Base-by-base conservation (phyloP, 2,888 invertebrate genomes). In the Dendrolimus pini region DNA sequence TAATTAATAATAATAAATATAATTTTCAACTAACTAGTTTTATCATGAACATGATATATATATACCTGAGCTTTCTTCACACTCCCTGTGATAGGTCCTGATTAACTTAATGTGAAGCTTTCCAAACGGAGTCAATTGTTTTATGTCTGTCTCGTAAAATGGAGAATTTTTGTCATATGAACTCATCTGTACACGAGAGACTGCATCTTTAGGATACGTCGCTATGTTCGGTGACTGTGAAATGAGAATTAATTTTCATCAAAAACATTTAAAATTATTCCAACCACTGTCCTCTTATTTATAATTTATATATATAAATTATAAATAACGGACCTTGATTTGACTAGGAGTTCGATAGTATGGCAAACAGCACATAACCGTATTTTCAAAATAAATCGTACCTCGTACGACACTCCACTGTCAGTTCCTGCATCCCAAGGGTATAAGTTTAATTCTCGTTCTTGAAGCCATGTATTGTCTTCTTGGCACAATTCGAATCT, bases 371-470 rank as follows among this genome's bases (percentile, higher is more conserved):
- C 30, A 30, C 30, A 30, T n/a, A n/a, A n/a, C n/a, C n/a, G 6
- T 6, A 30, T 30, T 30, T 30, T 6, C 30, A 30, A 30, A 30
- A 6, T 30, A 30, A 30, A 3, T 30, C 30, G 6, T 78, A 96
- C 96, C 94, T 96, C 95, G 76, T 99, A 99, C 2, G 96, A 95
- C 7, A 98, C 93, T 1, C 99, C 99, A 71, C 93, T 93, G 73
- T 99, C 98, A 1, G 98, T 98, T 1, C 99, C 99, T 53, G 98
- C 98, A 85, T 99, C 99, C 93, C 96, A 98, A 0, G 98, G 98
- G 77, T 94, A 97, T 14, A 99, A 90, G 82, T 98, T 96, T 41
- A 99, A 91, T 56, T 94, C 94, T 66, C 96, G 88, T 61, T 95
- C 94, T 59, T 94, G 94, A 9, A 95, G 91, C 99, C 99, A 99